These are phyloP conservation scores for Cottoperca gobio DNA, from an alignment of 2,797 vertebrate genomes.

Conservation along the genomic window DNA sequence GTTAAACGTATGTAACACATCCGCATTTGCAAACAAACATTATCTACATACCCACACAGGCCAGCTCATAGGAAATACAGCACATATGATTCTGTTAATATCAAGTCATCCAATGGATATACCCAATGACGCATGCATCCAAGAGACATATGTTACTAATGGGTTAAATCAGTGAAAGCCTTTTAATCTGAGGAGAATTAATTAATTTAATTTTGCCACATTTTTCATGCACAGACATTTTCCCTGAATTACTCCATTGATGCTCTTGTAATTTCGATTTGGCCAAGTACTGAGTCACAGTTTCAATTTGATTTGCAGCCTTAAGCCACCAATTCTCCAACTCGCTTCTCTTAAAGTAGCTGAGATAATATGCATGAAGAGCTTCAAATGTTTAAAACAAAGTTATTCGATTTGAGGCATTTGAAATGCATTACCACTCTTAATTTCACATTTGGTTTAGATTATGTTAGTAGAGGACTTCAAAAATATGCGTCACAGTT, in stretches of 20 bases:
- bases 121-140: neutral
- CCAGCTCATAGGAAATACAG: neutral
- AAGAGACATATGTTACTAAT: neutral
- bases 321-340: conserved; percentile 20
- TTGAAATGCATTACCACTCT: conserved; percentile 14
- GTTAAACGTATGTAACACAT: conserved; percentile 1
- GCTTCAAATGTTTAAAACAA: conserved; percentile 13
- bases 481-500: conserved; percentile 27
- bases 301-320: conserved; percentile 33
- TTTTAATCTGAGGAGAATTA: neutral
- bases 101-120: neutral
- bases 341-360: conserved; percentile 15
- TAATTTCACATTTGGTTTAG: neutral
- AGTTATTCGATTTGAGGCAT: conserved; percentile 28
- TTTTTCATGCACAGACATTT: conserved; percentile 16
- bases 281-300: conserved; percentile 6
- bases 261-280: neutral
- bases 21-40: neutral
- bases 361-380: neutral
- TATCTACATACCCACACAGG: neutral
- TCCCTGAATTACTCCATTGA: conserved; percentile 12
- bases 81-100: neutral
- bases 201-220: conserved; percentile 5
- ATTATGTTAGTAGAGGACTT: neutral
- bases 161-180: conserved; percentile 4